Percentiles rank a stretch among this genome's conserved stretches.
Evolutionary conservation across 2,113 vertebrate genomes (phyloP).

Genomic region (Notiomystis cincta): DNA sequence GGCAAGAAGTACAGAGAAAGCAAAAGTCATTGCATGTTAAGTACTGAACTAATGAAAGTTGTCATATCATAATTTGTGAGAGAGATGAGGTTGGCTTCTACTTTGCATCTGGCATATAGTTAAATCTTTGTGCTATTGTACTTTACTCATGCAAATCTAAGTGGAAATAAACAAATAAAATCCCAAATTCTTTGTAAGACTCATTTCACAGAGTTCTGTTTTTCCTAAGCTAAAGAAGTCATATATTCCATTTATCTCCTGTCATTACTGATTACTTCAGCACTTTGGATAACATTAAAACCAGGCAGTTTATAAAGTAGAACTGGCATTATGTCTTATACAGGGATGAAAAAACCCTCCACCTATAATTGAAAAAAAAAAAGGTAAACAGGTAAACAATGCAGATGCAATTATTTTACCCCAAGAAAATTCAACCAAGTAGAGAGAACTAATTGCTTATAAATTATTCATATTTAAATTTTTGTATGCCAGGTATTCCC

Average conservation of each 20-base stretch:
- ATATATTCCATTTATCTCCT: background rate
- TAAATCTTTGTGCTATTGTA: background rate
- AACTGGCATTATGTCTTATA: slow-evolving; percentile 8
- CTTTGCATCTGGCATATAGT: background rate
- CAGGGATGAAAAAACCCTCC: background rate
- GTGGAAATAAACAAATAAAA: background rate
- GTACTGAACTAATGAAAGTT: background rate
- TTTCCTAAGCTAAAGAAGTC: background rate
- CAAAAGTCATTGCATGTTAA: background rate
- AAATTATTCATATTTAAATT: slow-evolving; percentile 54
- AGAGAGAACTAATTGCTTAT: slow-evolving; percentile 49
- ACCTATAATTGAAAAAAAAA: background rate
- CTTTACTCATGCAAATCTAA: background rate
- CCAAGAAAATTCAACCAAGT: slow-evolving; percentile 49
- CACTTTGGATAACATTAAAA: slow-evolving; percentile 1
- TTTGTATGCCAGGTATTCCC: slow-evolving; percentile 15
- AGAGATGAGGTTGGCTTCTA: background rate
- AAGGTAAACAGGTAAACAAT: background rate
- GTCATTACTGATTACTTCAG: background rate
- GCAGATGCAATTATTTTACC: slow-evolving; percentile 49
- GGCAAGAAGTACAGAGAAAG: background rate
- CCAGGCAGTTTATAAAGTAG: slow-evolving; percentile 19
- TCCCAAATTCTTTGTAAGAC: background rate
- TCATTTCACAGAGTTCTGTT: background rate
- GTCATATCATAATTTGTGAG: background rate